Evolutionary conservation across 2,888 invertebrate genomes (phyloP), one percentile per base, ranked within the genome.

Genomic region (Drosophila ezoana): DNA sequence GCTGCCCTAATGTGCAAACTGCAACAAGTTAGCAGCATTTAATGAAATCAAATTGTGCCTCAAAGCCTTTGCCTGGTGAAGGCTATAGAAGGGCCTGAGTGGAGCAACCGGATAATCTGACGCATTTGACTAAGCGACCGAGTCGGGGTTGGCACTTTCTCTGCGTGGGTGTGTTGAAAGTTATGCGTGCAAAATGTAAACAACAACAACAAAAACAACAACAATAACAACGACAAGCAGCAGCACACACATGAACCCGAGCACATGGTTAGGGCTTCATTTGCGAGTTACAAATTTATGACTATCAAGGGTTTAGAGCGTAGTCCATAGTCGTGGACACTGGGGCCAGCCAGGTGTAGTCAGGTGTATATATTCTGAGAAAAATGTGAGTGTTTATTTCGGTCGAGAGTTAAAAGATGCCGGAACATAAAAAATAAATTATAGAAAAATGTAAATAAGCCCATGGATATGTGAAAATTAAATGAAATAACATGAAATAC

Each of bases 11-110:
- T 70, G 78, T 62, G 87, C 23, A 70, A 87, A 72, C 69, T 79
- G 87, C 82, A 85, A 76, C 77, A 72, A 79, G 77, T 87, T 69
- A 72, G 72, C 58, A 40, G 37, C 68, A 52, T 56, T 65, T 79
- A 76, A 79, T 77, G 75, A 67, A 74, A 79, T 75, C 66, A 79
- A 71, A 64, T 67, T 63, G 59, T 61, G 60, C 16, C 41, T 35
- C 14, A 43, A 49, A 63, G 41, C 59, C n/a, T 13, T 11, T 4
- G 43, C 43, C 11, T 18, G 33, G 20, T 16, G 16, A 13, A 20
- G 37, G n/a, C 9, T n/a, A n/a, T 13, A 8, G 33, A 9, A 20
- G 20, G 38, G 14, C 4, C 4, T 14, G 40, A n/a, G 20, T 14
- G 40, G 38, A 28, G 11, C 6, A 35, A n/a, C 32, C 47, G 56